Base-by-base conservation (phyloP, 2,113 vertebrate genomes). In the Tupaia chinensis region DNA sequence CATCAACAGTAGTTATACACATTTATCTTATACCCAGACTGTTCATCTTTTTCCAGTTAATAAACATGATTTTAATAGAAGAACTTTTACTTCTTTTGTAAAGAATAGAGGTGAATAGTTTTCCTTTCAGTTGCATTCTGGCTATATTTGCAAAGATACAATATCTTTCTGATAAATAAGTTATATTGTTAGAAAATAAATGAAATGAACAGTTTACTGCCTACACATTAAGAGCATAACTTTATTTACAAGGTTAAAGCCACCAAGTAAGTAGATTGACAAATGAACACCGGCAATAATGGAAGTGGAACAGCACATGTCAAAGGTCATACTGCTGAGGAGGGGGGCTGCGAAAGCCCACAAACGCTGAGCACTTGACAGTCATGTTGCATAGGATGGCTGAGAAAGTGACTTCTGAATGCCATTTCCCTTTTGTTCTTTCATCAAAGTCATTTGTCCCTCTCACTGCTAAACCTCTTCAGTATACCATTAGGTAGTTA, bases 231-330 rank as follows among this genome's bases (percentile, higher is more conserved):
- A 83, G 92, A 97, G 89, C 95, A 96, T 92, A 94, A 94, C 96
- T 98, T 98, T 98, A 98, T 98, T 98, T 96, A 97, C 95, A 98
- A 97, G 95, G 93, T 98, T 97, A 98, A 98, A 98, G 97, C 93
- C 93, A 96, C 91, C 93, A 79, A 80, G 91, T 89, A 79, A 80
- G 91, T 89, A 93, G 80, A 0, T 78, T 93, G 81, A 96, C 95
- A 96, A 98, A 97, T 86, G 96, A 97, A 97, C 54, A 95, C 88
- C 16, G 0, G 92, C 83, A 89, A 93, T 94, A 73, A 97, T 95
- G 96, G 93, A 92, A 96, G 93, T 80, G 87, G 98, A 95, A 93
- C 84, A 92, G 54, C 91, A 95, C 22, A 5, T 89, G 92, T 77
- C 34, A 89, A 53, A 32, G 56, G 73, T 11, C 63, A 7, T 15